Percentiles rank a stretch among this genome's conserved stretches.
These are phyloP conservation scores for Albula glossodonta DNA, from an alignment of 2,113 vertebrate species.

Conservation along the genomic window DNA sequence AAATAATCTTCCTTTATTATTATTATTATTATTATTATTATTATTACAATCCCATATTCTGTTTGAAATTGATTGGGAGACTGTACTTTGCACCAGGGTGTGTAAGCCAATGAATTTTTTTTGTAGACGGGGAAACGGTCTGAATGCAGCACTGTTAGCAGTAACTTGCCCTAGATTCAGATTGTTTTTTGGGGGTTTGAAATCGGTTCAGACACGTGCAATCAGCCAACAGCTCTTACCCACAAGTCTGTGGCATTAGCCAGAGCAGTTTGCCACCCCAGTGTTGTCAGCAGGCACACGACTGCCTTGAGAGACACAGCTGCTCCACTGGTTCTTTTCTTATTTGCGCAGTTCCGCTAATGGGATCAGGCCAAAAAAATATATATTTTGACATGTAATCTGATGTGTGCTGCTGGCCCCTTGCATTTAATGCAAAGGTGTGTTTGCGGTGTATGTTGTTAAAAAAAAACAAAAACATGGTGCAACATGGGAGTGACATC, in stretches of 20 bases:
- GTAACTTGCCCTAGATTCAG: neutral
- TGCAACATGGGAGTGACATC: neutral
- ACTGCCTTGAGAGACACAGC: neutral
- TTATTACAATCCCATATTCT: neutral
- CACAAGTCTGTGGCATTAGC: neutral
- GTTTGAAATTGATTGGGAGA: neutral
- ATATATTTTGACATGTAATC: too few relatives aligned
- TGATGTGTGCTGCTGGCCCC: neutral
- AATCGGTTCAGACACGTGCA: neutral
- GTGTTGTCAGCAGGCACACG: neutral
- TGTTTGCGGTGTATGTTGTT: neutral
- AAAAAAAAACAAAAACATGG: neutral
- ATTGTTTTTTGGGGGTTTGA: neutral
- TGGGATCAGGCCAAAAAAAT: neutral
- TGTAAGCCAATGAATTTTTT: neutral
- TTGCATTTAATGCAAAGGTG: neutral
- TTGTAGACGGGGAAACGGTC: neutral
- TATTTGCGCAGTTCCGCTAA: neutral
- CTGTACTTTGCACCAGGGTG: neutral
- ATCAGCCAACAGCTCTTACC: neutral
- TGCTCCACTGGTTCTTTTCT: neutral
- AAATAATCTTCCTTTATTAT: neutral
- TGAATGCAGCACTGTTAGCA: neutral
- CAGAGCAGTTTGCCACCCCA: neutral
- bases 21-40: constrained; percentile 6